Base-by-base conservation (phyloP, 2,888 invertebrate species). In the Endotricha flammealis region DNA sequence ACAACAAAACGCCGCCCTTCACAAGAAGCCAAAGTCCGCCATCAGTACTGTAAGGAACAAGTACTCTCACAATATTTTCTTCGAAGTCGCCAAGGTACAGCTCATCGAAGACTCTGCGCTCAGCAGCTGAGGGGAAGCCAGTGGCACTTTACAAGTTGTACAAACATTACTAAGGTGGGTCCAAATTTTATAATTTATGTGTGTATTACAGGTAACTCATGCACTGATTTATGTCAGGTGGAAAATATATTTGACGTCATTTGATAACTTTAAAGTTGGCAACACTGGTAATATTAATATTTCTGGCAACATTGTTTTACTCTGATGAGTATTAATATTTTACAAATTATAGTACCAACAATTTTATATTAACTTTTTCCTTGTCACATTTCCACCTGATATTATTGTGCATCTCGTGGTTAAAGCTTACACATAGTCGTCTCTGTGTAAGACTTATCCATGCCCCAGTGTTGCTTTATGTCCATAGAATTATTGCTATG, bases 31-130 rank as follows among this genome's bases (percentile, higher is more conserved):
- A n/a, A 92, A 92, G 61, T 90, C 92, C 17, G 91, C 93, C 40
- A 88, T 96, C 50, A 92, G 92, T 82, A 97, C 97, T 16, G 93
- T 98, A 36, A 88, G 93, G 49, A 95, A 93, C 75, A 98, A 98
- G 85, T 98, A 98, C 74, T 95, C 96, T 2, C 98, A 98, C 79
- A 92, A 92, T 58, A 94, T 97, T 68, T 97, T 97, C 86, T 95
- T 94, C 69, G 95, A 95, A 88, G 97, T 97, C 39, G 96, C 97
- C 43, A 94, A 94, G 75, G 91, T 93, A 45, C 92, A 94, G 12
- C 81, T 94, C 23, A 46, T 87, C 1, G 74, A 75, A 5, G 81
- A 86, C 65, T 44, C 66, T 0, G 63, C 55, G 4, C 67, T 86
- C 20, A 52, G 50, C 57, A 78, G 82, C 70, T 77, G 86, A 87